Evolutionary conservation across 2,113 vertebrate genomes (phyloP).

Genomic region (Eulemur rufifrons): DNA sequence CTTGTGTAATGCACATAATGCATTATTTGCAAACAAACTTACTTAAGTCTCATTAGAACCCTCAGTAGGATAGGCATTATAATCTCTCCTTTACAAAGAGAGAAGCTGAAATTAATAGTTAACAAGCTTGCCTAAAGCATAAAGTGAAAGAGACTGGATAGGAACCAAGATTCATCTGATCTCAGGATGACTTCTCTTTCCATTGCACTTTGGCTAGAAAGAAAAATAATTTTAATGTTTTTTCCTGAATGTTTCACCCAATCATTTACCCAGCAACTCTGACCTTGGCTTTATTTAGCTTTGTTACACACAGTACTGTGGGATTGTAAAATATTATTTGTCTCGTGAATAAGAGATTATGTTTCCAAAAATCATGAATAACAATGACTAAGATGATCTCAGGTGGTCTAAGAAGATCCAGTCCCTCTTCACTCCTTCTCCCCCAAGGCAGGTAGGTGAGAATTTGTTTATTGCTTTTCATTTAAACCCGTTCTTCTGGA

Average conservation of each 20-base stretch:
- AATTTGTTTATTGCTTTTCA: constrained; percentile 19
- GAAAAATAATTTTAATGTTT: background rate
- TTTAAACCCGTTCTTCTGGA: background rate
- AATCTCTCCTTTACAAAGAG: background rate
- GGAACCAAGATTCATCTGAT: background rate
- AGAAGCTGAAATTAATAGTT: background rate
- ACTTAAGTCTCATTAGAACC: background rate
- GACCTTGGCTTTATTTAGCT: background rate
- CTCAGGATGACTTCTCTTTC: background rate
- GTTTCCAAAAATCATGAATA: background rate
- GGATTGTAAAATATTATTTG: constrained; percentile 1
- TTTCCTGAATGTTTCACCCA: background rate
- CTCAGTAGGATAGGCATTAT: background rate
- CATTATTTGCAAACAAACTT: background rate
- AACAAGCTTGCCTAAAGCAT: background rate
- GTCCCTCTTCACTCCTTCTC: background rate
- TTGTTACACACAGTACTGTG: background rate
- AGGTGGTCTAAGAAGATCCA: background rate
- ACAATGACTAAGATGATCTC: background rate
- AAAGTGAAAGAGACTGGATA: background rate
- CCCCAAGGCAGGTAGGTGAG: background rate
- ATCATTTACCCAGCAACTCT: background rate
- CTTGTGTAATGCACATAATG: background rate
- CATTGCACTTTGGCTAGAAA: background rate
- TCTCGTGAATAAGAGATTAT: background rate